Evolutionary conservation across 2,113 vertebrate species (phyloP), one percentile per base, ranked within the genome.

Genomic region (Reinhardtius hippoglossoides): DNA sequence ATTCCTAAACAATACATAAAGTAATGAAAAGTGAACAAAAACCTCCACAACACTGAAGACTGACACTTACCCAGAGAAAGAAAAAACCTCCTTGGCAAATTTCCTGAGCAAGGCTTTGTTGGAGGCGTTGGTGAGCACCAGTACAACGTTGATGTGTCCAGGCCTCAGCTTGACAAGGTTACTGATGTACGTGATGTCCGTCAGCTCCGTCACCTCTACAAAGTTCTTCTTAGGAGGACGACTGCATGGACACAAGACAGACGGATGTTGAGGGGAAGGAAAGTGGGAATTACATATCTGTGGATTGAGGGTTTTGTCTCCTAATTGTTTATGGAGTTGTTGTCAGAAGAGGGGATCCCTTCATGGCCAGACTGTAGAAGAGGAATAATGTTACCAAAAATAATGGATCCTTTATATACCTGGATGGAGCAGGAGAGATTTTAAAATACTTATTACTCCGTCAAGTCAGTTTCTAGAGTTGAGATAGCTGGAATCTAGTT

Each of bases 141-240:
- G 91, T 8, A 98, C 96, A 7, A 98, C 95, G 0, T 98, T 98
- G 83, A 98, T 96, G 88, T 98, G 97, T 0, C 97, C 97, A 0
- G 97, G 97, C 87, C 96, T 92, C 78, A 98, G 94, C 69, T 96
- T 96, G 0, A 98, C 96, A 86, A 98, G 74, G 91, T 98, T 98
- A 62, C 97, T 98, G 87, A 82, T 96, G 87, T 98, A 98, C 0
- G 96, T 98, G 31, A 97, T 90, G 42, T 97, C 95, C 0, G 97
- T 98, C n/a, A 98, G 94, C 80, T 98, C 97, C 0, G 97, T 98
- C 58, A 98, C 97, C 84, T 98, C 97, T 4, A 98, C 97, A 52
- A 97, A 98, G 80, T 95, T 95, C 84, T 97, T 98, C 66, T 95
- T 97, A 24, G 97, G 97, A 35, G 96, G 82, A 82, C 95, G 96